Conservation (phyloP, 2,797 vertebrate species). For the Pseudochirops corinnae region DNA sequence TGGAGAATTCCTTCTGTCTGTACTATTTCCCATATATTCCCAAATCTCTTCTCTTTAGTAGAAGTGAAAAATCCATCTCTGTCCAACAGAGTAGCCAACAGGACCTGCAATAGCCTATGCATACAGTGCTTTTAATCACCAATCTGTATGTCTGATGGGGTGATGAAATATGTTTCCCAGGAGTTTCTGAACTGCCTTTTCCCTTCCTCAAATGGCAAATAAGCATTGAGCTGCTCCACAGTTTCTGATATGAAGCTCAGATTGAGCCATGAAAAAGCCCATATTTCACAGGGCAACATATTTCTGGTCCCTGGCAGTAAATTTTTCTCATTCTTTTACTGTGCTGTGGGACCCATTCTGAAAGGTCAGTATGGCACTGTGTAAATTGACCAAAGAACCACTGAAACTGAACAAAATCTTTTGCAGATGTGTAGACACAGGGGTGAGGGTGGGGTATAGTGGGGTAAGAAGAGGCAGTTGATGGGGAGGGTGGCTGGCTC, state of each 20-base stretch:
- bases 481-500: conserved; percentile 40
- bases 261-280: conserved; percentile 48
- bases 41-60: conserved; percentile 45
- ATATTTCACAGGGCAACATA: conserved; percentile 69
- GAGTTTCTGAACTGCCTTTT: conserved; percentile 66
- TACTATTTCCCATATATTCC: neutral
- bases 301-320: conserved; percentile 76
- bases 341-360: conserved; percentile 59
- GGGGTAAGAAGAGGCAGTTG: neutral
- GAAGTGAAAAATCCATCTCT: conserved; percentile 24
- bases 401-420: conserved; percentile 70
- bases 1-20: conserved; percentile 19
- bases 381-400: conserved; percentile 78
- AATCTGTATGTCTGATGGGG: conserved; percentile 50
- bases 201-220: conserved; percentile 67
- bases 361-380: conserved; percentile 82
- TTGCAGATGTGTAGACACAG: conserved; percentile 51
- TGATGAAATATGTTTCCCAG: conserved; percentile 67
- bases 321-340: conserved; percentile 63
- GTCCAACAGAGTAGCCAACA: conserved; percentile 44
- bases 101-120: neutral
- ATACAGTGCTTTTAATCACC: conserved; percentile 65
- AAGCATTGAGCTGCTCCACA: conserved; percentile 61
- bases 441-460: neutral
- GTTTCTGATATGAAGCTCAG: conserved; percentile 76